Conservation (phyloP, 2,797 vertebrate species). For the Rhabdophis nuchalis region DNA sequence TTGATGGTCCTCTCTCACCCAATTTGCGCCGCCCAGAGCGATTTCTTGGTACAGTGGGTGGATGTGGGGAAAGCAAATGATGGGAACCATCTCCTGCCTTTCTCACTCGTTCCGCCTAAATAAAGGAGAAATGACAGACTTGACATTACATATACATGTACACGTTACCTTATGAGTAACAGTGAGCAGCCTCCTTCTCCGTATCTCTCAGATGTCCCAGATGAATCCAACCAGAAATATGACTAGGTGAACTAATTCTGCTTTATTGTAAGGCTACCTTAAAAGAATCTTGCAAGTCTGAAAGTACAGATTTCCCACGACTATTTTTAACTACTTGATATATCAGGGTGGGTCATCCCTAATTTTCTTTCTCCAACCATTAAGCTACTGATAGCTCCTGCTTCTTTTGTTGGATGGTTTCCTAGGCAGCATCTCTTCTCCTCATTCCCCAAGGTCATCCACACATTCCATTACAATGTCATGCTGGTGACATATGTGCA, state of each 20-base stretch:
- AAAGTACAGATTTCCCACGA: not conserved
- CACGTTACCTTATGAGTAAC: not conserved
- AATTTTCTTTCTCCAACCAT: not conserved
- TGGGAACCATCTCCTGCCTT: constrained; percentile 69
- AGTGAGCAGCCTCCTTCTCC: not conserved
- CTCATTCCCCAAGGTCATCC: not conserved
- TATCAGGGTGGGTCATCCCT: not conserved
- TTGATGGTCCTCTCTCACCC: constrained; percentile 68
- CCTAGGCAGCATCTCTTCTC: not conserved
- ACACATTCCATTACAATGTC: not conserved
- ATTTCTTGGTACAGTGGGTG: constrained; percentile 72
- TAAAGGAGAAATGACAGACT: constrained; percentile 13
- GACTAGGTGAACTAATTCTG: not conserved
- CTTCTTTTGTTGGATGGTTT: not conserved
- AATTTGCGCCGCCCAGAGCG: constrained; percentile 55
- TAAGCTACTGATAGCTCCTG: not conserved
- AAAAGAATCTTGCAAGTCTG: not conserved
- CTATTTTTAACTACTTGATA: not conserved
- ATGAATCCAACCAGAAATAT: not conserved
- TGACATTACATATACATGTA: not conserved
- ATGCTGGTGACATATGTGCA: not conserved
- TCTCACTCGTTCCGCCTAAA: constrained; percentile 75
- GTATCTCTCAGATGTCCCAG: not conserved
- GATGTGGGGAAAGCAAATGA: constrained; percentile 73
- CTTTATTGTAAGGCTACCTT: not conserved